A percentile compares a stretch with the other conserved stretches of the same genome.
Evolutionary conservation across 2,888 invertebrate genomes (phyloP).

Genomic region (Ephialtes manifestator): DNA sequence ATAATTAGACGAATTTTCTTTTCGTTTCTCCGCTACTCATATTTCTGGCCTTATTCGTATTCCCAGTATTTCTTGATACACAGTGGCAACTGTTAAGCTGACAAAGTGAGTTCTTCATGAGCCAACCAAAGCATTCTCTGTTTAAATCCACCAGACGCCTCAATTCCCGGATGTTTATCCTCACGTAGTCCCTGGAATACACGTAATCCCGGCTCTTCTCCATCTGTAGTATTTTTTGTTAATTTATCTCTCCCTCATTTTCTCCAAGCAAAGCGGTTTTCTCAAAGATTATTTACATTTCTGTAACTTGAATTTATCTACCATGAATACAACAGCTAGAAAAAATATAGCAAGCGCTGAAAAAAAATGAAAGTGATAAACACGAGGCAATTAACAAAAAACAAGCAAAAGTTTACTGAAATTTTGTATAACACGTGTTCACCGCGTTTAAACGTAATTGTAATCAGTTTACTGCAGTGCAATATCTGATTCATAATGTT

Average conservation of each 20-base stretch:
- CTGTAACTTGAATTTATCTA: background rate
- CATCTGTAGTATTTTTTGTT: slow-evolving; percentile 13
- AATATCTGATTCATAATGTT: background rate
- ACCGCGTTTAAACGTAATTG: background rate
- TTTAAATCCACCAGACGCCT: slow-evolving; percentile 41
- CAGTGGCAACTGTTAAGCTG: slow-evolving; percentile 18
- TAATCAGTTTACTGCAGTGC: background rate
- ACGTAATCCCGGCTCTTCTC: slow-evolving; percentile 53
- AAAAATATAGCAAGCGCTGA: background rate
- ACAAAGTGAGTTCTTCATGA: background rate
- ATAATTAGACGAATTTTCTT: background rate
- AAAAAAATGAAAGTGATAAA: background rate
- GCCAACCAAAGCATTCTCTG: slow-evolving; percentile 38
- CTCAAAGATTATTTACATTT: slow-evolving; percentile 12
- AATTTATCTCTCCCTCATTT: background rate
- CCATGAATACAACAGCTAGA: background rate
- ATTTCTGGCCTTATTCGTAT: background rate
- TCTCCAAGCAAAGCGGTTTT: background rate
- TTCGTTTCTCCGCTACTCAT: slow-evolving; percentile 19
- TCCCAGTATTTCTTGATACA: background rate
- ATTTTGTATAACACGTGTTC: background rate
- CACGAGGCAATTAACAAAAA: background rate
- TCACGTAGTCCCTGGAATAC: slow-evolving; percentile 71
- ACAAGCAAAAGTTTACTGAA: background rate
- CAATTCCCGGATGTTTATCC: slow-evolving; percentile 73